Conservation (phyloP, 92 coral and sea anemone genomes). For the Muricea muricata region DNA sequence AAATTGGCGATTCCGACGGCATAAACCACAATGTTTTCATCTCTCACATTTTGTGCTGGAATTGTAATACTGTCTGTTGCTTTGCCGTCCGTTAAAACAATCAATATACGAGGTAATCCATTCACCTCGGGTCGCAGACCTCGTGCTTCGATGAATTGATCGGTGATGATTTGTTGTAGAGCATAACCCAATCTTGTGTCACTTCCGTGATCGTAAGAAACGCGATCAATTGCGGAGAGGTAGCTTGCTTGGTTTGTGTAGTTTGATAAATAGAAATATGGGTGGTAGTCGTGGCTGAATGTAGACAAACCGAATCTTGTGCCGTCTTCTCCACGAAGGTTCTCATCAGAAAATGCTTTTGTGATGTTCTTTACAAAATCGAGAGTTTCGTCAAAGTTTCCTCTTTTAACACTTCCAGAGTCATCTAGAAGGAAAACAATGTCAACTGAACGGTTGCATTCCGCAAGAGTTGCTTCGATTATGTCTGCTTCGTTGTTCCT, state of each 20-base stretch:
- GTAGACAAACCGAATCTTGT: conserved; percentile 53
- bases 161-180: neutral
- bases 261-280: conserved; percentile 1
- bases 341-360: conserved; percentile 38
- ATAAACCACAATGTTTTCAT: conserved; percentile 29
- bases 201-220: neutral
- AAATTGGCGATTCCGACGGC: conserved; percentile 40
- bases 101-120: conserved; percentile 35
- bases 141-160: conserved; percentile 37
- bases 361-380: conserved; percentile 42
- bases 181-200: conserved; percentile 24
- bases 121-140: conserved; percentile 21
- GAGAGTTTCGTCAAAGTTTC: conserved; percentile 55
- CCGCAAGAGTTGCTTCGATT: conserved; percentile 34
- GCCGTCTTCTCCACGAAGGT: conserved; percentile 29
- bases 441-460: conserved; percentile 66
- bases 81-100: conserved; percentile 43
- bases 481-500: conserved; percentile 51
- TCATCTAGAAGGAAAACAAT: conserved; percentile 68
- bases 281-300: neutral
- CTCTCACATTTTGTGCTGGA: conserved; percentile 23
- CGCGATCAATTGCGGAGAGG: conserved; percentile 32
- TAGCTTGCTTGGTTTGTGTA: conserved; percentile 21
- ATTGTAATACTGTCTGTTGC: conserved; percentile 9
- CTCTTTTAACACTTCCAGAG: conserved; percentile 58